Conservation (phyloP, 2,888 invertebrate genomes). For the Rhamnusium bicolor region DNA sequence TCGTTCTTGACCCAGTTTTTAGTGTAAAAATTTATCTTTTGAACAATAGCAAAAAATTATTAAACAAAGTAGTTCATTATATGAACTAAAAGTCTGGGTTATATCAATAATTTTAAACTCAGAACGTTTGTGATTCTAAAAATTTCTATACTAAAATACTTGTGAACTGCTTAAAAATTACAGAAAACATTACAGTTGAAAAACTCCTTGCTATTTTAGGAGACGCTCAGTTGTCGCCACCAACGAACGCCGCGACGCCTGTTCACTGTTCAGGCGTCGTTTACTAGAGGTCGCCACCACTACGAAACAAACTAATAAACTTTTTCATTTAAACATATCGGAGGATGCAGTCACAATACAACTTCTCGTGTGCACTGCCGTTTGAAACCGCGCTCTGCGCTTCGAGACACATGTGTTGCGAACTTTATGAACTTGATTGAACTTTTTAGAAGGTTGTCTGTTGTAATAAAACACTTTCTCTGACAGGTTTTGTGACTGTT, state of each 20-base stretch:
- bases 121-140: neutral
- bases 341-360: slow-evolving; percentile 13
- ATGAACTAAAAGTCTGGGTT: too few relatives aligned
- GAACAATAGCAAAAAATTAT: too few relatives aligned
- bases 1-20: too few relatives aligned
- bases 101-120: neutral
- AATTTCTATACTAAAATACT: neutral
- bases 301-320: neutral
- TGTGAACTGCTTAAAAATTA: neutral
- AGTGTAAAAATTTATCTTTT: too few relatives aligned
- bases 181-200: neutral
- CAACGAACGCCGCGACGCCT: neutral
- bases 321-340: neutral
- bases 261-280: neutral
- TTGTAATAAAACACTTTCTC: neutral
- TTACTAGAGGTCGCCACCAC: slow-evolving; percentile 6
- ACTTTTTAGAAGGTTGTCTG: slow-evolving; percentile 13
- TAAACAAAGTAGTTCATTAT: too few relatives aligned
- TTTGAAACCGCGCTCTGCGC: neutral
- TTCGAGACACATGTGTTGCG: slow-evolving; percentile 18
- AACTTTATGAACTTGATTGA: slow-evolving; percentile 22
- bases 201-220: neutral
- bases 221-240: slow-evolving; percentile 4
- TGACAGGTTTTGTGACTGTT: neutral
- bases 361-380: slow-evolving; percentile 17